phyloP scores from a whole-genome alignment of 2,797 vertebrate species.

The Platalea minor region DNA sequence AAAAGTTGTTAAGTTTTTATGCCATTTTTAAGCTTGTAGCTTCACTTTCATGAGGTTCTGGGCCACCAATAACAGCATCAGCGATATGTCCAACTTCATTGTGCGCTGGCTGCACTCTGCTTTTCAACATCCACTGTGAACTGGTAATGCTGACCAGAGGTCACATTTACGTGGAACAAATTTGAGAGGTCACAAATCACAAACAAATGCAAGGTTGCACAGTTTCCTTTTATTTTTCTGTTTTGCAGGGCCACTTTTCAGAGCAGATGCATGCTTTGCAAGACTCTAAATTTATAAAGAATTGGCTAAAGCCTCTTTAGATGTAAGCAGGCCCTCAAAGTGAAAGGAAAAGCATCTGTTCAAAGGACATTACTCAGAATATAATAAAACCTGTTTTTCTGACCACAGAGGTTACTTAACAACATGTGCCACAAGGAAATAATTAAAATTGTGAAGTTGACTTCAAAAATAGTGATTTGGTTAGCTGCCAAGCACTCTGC shows the following conservation, averaged over 20 bases:
- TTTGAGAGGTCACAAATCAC: neutral
- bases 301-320: neutral
- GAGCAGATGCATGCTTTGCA: neutral
- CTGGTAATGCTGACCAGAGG: neutral
- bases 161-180: fast-evolving
- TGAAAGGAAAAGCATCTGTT: neutral
- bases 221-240: neutral
- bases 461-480: slow-evolving; percentile 17
- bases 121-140: neutral
- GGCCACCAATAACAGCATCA: neutral
- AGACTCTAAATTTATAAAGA: neutral
- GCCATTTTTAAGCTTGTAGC: neutral
- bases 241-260: neutral
- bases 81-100: fast-evolving
- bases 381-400: slow-evolving; percentile 29
- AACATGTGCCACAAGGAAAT: slow-evolving; percentile 13
- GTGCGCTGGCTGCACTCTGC: fast-evolving
- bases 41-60: neutral
- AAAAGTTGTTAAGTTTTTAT: neutral
- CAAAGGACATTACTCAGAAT: neutral
- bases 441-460: slow-evolving; percentile 36
- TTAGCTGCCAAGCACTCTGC: neutral
- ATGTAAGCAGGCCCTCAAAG: neutral
- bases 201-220: neutral
- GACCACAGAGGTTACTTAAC: slow-evolving; percentile 17